Evolutionary conservation across 35 echinoderm and acorn worm species (phyloP), one percentile per base, ranked within the genome.

Genomic region (Antedon bifida): DNA sequence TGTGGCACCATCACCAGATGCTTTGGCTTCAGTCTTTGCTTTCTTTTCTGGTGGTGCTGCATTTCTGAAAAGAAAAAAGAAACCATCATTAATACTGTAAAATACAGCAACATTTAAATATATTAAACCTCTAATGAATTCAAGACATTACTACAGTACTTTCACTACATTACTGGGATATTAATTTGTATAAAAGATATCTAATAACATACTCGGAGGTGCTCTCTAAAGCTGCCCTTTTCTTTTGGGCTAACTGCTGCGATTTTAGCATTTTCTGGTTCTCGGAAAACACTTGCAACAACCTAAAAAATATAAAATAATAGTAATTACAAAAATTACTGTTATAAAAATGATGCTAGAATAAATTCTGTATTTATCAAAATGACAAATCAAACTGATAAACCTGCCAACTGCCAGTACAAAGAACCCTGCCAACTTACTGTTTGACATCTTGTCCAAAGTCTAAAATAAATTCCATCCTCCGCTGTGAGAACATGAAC

Each of bases 401-500:
- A n/a, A n/a, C n/a, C n/a, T n/a, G n/a, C n/a, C n/a, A n/a, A n/a
- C n/a, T n/a, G n/a, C n/a, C n/a, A n/a, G n/a, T n/a, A n/a, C n/a
- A n/a, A n/a, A n/a, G n/a, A n/a, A n/a, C n/a, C n/a, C n/a, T n/a
- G n/a, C n/a, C n/a, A n/a, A 42, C 82, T 39, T 81, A 89, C 88
- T 82, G 44, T 12, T 39, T 80, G 5, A 85, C 87, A 86, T 97
- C 91, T 19, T 51, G 46, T 23, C 94, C 87, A 88, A 97, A 97
- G 82, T 97, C 94, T 83, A 84, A 82, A 3, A 89, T 76, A 31
- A 92, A 97, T 32, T 92, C 87, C 34, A 97, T 36, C 32, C 76
- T 83, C 34, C 94, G 34, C 55, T 92, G 91, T 34, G 94, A 92
- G 80, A 97, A 97, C 14, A 81, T 28, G 2, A 97, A 35, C 84